A percentile compares a stretch with the other conserved stretches of the same genome.
These are phyloP conservation scores for Sisyra terminalis DNA, from an alignment of 2,888 invertebrate species.

Conservation along the genomic window DNA sequence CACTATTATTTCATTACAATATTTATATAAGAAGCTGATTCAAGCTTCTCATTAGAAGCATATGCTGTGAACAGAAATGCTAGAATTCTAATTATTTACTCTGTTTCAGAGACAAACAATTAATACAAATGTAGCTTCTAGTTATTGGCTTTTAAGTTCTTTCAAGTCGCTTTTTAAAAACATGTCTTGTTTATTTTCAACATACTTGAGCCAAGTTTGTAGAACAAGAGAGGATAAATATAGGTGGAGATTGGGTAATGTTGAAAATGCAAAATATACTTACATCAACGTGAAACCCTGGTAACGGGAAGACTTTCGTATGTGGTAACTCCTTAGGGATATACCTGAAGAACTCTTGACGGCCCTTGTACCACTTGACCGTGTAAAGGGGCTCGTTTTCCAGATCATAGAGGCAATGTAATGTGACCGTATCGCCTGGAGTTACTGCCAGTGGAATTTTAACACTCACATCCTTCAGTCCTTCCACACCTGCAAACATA, in stretches of 20 bases:
- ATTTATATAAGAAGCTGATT: no score
- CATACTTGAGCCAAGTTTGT: no score
- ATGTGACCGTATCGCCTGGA: constrained; percentile 53
- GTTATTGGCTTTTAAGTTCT: no score
- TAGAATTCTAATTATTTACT: no score
- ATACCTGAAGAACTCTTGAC: constrained; percentile 62
- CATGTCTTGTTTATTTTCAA: no score
- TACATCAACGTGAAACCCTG: constrained; percentile 55
- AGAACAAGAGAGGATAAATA: no score
- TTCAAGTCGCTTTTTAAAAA: no score
- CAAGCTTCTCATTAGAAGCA: no score
- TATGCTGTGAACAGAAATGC: no score
- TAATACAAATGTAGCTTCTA: no score
- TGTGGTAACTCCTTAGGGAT: constrained; percentile 65
- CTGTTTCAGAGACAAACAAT: no score
- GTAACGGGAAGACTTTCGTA: constrained; percentile 51
- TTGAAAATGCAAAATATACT: constrained; percentile 26
- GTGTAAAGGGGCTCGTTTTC: constrained; percentile 59
- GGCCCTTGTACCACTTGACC: constrained; percentile 68
- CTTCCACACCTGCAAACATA: constrained; percentile 31
- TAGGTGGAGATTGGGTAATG: neutral
- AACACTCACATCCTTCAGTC: constrained; percentile 51
- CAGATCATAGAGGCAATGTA: constrained; percentile 59
- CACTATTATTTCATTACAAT: no score
- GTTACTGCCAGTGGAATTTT: constrained; percentile 54